Percentiles rank a stretch among this genome's conserved stretches.
Conservation (phyloP, 1,140 invertebrate species). For the Platyura marginata region DNA sequence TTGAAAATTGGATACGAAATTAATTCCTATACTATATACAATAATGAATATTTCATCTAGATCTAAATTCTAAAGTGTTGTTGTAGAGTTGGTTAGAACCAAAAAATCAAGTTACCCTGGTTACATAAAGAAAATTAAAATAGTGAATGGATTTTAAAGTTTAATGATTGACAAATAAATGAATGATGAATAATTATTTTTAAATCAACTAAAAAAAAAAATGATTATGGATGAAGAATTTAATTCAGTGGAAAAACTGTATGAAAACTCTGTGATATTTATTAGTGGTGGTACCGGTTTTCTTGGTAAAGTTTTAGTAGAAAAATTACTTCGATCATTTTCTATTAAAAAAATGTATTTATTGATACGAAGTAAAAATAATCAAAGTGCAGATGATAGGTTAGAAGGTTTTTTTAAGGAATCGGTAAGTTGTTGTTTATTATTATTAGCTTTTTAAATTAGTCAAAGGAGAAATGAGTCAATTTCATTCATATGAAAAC, state of each 20-base stretch:
- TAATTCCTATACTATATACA: too few relatives aligned
- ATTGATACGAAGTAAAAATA: slow-evolving; percentile 61
- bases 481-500: background rate
- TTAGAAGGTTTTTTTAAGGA: slow-evolving; percentile 42
- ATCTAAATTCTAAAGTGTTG: too few relatives aligned
- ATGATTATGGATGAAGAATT: background rate
- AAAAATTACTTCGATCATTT: slow-evolving; percentile 67
- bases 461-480: background rate
- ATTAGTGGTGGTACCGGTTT: slow-evolving; percentile 64
- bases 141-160: too few relatives aligned
- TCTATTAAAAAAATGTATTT: slow-evolving; percentile 57
- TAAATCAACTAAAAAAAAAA: too few relatives aligned
- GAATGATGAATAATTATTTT: too few relatives aligned
- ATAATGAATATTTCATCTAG: too few relatives aligned
- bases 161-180: too few relatives aligned
- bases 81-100: too few relatives aligned
- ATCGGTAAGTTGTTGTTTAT: slow-evolving; percentile 27
- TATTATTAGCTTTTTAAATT: background rate
- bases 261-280: slow-evolving; percentile 28
- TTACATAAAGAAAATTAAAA: too few relatives aligned
- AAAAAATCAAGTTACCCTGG: too few relatives aligned
- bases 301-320: slow-evolving; percentile 71
- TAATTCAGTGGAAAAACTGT: slow-evolving; percentile 19
- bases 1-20: too few relatives aligned
- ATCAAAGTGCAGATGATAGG: slow-evolving; percentile 42